Percentiles rank a stretch among this genome's conserved stretches.
These are phyloP conservation scores for Hirudo medicinalis DNA, from an alignment of 1,140 invertebrate species.

Conservation along the genomic window DNA sequence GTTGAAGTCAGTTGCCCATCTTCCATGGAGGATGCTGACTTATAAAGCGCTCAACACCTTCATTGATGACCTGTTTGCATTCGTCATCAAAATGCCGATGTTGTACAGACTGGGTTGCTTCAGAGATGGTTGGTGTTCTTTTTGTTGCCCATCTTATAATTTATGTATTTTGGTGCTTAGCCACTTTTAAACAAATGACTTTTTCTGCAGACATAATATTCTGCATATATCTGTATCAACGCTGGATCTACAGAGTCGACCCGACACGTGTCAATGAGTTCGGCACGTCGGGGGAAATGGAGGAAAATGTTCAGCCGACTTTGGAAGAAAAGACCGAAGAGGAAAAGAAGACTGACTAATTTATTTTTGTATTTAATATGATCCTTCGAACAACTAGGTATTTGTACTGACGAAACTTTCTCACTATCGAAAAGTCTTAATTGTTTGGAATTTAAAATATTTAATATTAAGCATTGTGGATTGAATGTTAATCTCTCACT, in stretches of 20 bases:
- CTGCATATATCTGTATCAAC: constrained; percentile 94
- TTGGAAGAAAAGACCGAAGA: no score
- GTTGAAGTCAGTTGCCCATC: constrained; percentile 91
- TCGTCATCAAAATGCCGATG: constrained; percentile 98
- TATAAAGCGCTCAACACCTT: constrained; percentile 99
- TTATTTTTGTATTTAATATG: no score
- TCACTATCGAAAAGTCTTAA: no score
- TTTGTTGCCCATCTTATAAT: no score
- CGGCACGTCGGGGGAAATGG: constrained; percentile 55
- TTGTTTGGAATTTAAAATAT: no score
- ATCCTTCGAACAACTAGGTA: no score
- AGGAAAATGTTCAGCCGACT: constrained; percentile 26
- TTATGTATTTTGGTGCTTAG: no score
- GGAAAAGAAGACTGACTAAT: no score
- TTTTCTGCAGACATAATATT: constrained; percentile 77
- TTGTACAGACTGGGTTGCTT: constrained; percentile 86
- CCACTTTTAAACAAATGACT: neutral
- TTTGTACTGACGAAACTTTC: no score
- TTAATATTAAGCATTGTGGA: no score
- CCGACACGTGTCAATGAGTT: constrained; percentile 87
- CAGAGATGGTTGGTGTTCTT: constrained; percentile 59
- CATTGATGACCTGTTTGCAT: constrained; percentile 98
- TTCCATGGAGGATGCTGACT: constrained; percentile 98
- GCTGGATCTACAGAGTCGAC: constrained; percentile 94
- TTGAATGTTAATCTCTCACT: no score